Percentiles rank a stretch among this genome's conserved stretches.
phyloP scores from a whole-genome alignment of 2,113 vertebrate species.

The Guaruba guarouba region DNA sequence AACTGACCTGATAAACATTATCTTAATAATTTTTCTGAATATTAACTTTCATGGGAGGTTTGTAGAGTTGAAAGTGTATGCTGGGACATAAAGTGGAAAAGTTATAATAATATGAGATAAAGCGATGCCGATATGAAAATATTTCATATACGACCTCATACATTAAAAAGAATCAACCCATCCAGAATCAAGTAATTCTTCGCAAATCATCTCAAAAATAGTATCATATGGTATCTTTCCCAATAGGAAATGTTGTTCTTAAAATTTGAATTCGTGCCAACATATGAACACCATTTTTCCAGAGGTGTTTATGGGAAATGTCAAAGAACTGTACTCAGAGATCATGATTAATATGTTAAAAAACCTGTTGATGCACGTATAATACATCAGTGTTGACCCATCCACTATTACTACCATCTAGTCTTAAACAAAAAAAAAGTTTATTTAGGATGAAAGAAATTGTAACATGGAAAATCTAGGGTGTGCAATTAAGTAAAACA shows the following conservation, averaged over 20 bases:
- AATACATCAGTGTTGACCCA: background rate
- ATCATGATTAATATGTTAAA: background rate
- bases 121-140: background rate
- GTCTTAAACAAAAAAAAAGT: background rate
- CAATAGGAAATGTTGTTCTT: background rate
- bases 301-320: background rate
- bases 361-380: background rate
- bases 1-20: background rate
- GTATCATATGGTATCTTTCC: background rate
- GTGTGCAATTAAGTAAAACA: background rate
- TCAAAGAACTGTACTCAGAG: background rate
- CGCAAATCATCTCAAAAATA: background rate
- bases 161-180: background rate
- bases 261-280: background rate
- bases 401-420: background rate
- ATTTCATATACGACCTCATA: background rate
- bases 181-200: background rate
- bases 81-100: background rate
- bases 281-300: background rate
- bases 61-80: background rate
- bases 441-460: background rate
- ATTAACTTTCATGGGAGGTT: background rate
- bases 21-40: background rate
- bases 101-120: background rate
- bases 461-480: background rate